These are phyloP conservation scores for Florisuga fusca DNA, from an alignment of 2,797 vertebrate species.

Conservation along the genomic window DNA sequence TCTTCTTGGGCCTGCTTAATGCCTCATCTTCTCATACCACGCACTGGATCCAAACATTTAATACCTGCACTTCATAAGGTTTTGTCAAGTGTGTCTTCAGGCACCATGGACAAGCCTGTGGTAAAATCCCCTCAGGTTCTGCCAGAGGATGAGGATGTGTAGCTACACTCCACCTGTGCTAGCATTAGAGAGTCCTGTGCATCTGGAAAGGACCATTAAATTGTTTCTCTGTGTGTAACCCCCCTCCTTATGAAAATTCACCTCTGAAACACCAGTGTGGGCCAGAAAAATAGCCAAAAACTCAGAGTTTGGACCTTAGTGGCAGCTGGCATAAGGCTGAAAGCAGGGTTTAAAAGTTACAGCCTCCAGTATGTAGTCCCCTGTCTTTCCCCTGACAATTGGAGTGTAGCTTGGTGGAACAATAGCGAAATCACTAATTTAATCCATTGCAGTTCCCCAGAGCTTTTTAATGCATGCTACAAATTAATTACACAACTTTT, in stretches of 20 bases:
- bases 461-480: neutral
- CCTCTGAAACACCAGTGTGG: neutral
- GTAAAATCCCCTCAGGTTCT: neutral
- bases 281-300: neutral
- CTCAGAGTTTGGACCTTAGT: neutral
- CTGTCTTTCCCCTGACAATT: neutral
- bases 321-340: neutral
- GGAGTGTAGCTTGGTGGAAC: neutral
- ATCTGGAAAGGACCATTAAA: neutral
- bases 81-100: neutral
- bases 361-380: neutral
- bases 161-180: neutral
- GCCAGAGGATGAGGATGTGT: neutral
- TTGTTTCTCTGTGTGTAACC: neutral
- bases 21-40: neutral
- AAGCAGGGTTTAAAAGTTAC: neutral
- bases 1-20: accelerated
- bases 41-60: neutral
- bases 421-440: neutral
- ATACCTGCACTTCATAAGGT: accelerated
- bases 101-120: neutral
- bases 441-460: neutral
- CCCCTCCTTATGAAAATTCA: neutral
- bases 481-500: slow-evolving; percentile 20
- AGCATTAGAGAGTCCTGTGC: neutral